Conservation (phyloP, 2,797 vertebrate species). For the Syngnathus rostellatus region DNA sequence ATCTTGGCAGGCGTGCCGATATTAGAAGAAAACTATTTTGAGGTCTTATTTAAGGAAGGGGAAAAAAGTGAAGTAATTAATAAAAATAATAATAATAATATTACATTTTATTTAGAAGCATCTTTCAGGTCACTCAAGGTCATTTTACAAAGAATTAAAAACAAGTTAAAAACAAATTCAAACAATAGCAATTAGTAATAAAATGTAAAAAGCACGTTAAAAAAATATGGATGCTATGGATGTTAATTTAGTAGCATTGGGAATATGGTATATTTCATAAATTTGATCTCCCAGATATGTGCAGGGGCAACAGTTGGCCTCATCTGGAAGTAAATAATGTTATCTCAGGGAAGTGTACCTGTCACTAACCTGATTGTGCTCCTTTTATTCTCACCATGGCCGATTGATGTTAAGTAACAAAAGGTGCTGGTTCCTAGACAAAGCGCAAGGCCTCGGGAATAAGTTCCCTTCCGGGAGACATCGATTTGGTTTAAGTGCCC, state of each 20-base stretch:
- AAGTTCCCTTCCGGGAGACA: constrained; percentile 49
- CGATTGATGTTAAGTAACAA: constrained; percentile 61
- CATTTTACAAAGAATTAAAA: too few relatives aligned
- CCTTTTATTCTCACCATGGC: constrained; percentile 51
- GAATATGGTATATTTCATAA: not conserved
- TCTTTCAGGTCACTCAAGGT: too few relatives aligned
- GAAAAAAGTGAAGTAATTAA: not conserved
- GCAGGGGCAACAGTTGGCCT: not conserved
- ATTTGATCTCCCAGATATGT: not conserved
- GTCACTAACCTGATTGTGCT: constrained; percentile 53
- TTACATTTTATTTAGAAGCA: too few relatives aligned
- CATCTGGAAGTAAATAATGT: not conserved
- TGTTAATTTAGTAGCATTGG: not conserved
- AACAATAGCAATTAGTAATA: too few relatives aligned
- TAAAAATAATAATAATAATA: too few relatives aligned
- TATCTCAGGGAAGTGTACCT: constrained; percentile 36
- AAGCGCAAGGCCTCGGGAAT: constrained; percentile 52
- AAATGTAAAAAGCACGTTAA: not conserved
- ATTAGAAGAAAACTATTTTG: not conserved
- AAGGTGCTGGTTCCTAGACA: constrained; percentile 48
- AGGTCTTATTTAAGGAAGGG: not conserved
- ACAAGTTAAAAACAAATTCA: too few relatives aligned
- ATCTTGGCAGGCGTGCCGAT: not conserved
- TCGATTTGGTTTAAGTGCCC: constrained; percentile 64
- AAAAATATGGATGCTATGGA: not conserved